Conservation (phyloP, 2,888 invertebrate species). For the Candidula unifasciata region DNA sequence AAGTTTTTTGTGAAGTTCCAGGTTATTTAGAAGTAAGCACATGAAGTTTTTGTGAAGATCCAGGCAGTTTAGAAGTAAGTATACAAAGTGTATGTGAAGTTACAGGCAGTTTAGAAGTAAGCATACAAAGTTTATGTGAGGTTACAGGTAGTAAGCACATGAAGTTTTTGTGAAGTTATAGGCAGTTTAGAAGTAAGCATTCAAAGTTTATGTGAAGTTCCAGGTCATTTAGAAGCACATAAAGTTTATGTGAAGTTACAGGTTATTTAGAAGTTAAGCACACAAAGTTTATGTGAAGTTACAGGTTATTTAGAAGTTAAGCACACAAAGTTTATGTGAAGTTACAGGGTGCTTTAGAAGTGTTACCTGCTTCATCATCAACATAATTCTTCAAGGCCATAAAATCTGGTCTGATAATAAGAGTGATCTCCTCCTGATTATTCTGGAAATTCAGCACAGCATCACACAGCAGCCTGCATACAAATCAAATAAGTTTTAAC, state of each 20-base stretch:
- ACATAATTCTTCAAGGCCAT: conserved; percentile 87
- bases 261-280: background rate
- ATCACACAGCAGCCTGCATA: conserved; percentile 82
- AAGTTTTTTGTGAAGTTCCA: too few relatives aligned
- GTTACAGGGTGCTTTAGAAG: background rate
- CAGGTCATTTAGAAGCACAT: too few relatives aligned
- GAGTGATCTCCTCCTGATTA: conserved; percentile 88
- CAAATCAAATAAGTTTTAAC: background rate
- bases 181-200: too few relatives aligned
- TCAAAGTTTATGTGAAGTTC: too few relatives aligned
- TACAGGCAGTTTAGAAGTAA: background rate
- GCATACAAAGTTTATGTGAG: too few relatives aligned
- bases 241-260: too few relatives aligned
- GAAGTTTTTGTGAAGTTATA: too few relatives aligned
- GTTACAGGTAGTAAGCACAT: too few relatives aligned
- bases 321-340: background rate
- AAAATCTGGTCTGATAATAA: conserved; percentile 84
- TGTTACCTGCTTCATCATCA: conserved; percentile 68
- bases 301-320: background rate
- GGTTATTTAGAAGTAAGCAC: too few relatives aligned
- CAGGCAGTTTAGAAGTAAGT: too few relatives aligned
- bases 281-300: background rate
- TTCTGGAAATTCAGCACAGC: conserved; percentile 88
- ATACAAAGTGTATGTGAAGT: too few relatives aligned
- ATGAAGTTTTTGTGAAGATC: too few relatives aligned